These are phyloP conservation scores for Gasteruption jaculator DNA, from an alignment of 2,888 invertebrate genomes.

Conservation along the genomic window DNA sequence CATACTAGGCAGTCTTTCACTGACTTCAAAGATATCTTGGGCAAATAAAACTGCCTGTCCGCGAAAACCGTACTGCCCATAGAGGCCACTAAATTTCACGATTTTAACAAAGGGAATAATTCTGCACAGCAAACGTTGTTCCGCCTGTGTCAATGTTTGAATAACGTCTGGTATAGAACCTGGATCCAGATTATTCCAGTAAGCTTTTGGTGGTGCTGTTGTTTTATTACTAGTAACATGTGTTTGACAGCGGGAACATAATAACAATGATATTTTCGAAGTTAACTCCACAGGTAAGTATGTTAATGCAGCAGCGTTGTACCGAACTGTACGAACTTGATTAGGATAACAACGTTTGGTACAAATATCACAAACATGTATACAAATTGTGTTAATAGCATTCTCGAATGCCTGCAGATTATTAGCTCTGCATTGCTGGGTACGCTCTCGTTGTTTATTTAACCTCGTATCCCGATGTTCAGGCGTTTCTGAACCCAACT, in stretches of 20 bases:
- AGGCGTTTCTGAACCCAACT: too few relatives aligned
- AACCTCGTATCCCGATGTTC: too few relatives aligned
- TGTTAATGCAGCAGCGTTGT: too few relatives aligned
- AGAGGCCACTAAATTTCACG: constrained; percentile 19
- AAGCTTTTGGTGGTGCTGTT: constrained; percentile 3
- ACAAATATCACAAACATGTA: too few relatives aligned
- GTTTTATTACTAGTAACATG: not conserved
- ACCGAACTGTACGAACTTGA: too few relatives aligned
- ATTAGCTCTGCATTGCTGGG: too few relatives aligned
- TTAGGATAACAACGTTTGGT: too few relatives aligned
- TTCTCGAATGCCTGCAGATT: too few relatives aligned
- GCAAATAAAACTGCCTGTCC: constrained; percentile 22
- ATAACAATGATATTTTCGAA: too few relatives aligned
- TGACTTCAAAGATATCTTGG: constrained; percentile 17
- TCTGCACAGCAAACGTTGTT: constrained; percentile 17
- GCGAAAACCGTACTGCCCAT: constrained; percentile 21
- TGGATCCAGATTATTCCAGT: constrained; percentile 23
- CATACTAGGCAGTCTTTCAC: constrained; percentile 6
- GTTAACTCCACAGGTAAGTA: too few relatives aligned
- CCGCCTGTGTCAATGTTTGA: constrained; percentile 11
- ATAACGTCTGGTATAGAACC: constrained; percentile 20
- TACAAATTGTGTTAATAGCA: too few relatives aligned
- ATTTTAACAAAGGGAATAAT: constrained; percentile 21
- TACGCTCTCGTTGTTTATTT: too few relatives aligned
- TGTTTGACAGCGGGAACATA: not conserved